Evolutionary conservation across 2,888 invertebrate species (phyloP), one percentile per base, ranked within the genome.

Genomic region (Thera obeliscata): DNA sequence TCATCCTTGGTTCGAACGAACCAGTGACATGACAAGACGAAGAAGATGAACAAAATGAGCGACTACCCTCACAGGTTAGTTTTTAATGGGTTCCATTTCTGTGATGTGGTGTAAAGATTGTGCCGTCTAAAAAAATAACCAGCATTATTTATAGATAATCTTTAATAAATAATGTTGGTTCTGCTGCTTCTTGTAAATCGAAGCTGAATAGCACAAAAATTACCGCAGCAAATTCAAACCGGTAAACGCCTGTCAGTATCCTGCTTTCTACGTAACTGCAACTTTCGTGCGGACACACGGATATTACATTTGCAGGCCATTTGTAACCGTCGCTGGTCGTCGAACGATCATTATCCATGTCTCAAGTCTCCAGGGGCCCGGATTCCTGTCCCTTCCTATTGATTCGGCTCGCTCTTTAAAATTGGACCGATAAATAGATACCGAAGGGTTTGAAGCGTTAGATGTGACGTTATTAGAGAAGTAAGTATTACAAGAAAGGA

Each of bases 301-400:
- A 93, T 93, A 93, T 93, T 93, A 90, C 91, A 92, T 93, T 92
- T 87, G 91, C 90, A 90, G 87, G 88, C 90, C 91, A 93, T 93
- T 93, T 93, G 93, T 93, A 92, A 81, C 90, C 91, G 92, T 92
- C 86, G 83, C 81, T 83, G 85, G 88, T 83, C 84, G 84, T 82
- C 81, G 82, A 81, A 84, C 86, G 86, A 91, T 93, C 92, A 93
- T 93, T 92, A 93, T 91, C 89, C 89, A 78, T 90, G 91, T 89
- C 87, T 70, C 82, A 80, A 85, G 81, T 90, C 86, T 87, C 74
- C 69, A 87, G 87, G 88, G 77, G 78, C 87, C 87, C 87, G 86
- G 86, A 87, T 85, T 84, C 70, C 70, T 85, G 86, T 86, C 81
- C 80, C 86, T 87, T 90, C 9, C 88, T 91, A 91, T 91, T 91